phyloP scores from a whole-genome alignment of 2,797 vertebrate species.

The Poecilia velifera region DNA sequence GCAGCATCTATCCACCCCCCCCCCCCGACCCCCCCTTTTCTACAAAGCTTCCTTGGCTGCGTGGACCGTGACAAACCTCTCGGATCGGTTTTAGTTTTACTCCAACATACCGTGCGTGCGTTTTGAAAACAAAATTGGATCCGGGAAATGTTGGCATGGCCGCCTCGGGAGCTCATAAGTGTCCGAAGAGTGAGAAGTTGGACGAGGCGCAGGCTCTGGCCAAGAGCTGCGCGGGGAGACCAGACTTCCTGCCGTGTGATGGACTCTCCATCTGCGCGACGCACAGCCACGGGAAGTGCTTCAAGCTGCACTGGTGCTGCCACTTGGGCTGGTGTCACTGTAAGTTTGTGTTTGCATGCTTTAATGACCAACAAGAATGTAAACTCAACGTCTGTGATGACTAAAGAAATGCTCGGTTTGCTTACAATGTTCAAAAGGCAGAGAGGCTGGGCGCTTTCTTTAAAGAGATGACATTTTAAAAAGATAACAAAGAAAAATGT shows the following conservation, averaged over 20 bases:
- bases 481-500: not conserved
- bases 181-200: constrained; percentile 93
- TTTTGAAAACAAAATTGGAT: constrained; percentile 14
- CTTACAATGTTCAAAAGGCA: not conserved
- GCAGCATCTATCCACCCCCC: constrained; percentile 3
- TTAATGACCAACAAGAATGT: not conserved
- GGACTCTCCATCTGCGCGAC: constrained; percentile 97
- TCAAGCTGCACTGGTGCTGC: constrained; percentile 99
- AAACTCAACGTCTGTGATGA: not conserved
- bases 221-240: constrained; percentile 94
- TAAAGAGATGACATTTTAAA: no score
- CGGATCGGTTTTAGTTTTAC: constrained; percentile 53
- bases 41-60: constrained; percentile 11
- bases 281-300: constrained; percentile 98
- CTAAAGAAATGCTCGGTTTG: not conserved
- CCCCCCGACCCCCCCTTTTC: not conserved
- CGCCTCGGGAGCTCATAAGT: constrained; percentile 80
- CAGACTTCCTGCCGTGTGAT: constrained; percentile 98
- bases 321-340: constrained; percentile 99
- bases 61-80: constrained; percentile 21
- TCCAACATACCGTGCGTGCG: constrained; percentile 37
- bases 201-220: constrained; percentile 98
- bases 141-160: constrained; percentile 80
- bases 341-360: constrained; percentile 80
- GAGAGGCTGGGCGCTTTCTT: no score